Evolutionary conservation across 2,888 invertebrate genomes (phyloP), one percentile per base, ranked within the genome.

Genomic region (Monoplex corrugatus): DNA sequence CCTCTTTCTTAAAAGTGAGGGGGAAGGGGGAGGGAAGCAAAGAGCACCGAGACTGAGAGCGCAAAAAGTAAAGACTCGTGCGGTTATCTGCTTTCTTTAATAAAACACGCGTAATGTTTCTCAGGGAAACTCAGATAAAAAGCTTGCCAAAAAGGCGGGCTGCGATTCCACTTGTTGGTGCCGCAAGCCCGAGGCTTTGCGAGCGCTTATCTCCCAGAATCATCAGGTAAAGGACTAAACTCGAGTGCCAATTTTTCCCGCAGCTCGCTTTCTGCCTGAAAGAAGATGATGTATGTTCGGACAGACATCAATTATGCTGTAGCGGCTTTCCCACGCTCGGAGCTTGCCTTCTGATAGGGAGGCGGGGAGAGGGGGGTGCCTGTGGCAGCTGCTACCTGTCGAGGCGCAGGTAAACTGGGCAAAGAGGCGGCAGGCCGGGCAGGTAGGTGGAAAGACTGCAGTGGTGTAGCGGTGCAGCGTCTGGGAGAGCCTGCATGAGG

Each of bases 271-370:
- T 86, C 85, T 86, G 63, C 85, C 85, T 86, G 85, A 68, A 63
- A 86, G 63, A 63, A 86, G 87, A 78, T 87, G 87, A 87, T 87
- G 87, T 87, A 87, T 78, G 87, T 72, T n/a, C 50, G 45, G 28
- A 45, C 35, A 78, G 87, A 75, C 75, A 45, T 87, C 87, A 87
- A 87, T 78, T 87, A 87, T 45, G 75, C 13, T 19, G 50, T 19
- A 38, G 78, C 78, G n/a, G 38, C 78, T 87, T 78, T 87, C 87
- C 87, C 87, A 87, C 87, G 87, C 87, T 78, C 87, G 23, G 1
- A 10, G 45, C 87, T 38, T 87, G 40, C 85, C 68, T 38, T 50
- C 35, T 2, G 63, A 43, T 3, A 28, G 28, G 43, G 23, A 16
- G 2, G 10, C n/a, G 32, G 43, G 83, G 83, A 2, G 43, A 45